Conservation (phyloP, 2,113 vertebrate genomes). For the Hepsetus odoe region DNA sequence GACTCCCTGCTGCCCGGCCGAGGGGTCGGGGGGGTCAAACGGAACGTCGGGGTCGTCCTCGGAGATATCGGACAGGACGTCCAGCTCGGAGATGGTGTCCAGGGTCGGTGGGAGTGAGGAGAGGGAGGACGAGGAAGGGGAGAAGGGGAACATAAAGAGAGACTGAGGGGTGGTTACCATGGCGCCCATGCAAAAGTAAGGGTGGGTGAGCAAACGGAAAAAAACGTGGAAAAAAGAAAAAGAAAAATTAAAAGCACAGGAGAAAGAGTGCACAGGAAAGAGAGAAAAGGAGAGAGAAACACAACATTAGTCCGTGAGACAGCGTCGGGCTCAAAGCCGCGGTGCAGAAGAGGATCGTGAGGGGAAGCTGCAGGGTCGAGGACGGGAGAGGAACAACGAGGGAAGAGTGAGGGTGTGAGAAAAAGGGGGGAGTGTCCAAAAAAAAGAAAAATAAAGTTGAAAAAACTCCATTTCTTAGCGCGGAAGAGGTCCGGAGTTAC, state of each 20-base stretch:
- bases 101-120: slow-evolving; percentile 77
- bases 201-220: neutral
- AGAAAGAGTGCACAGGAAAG: slow-evolving; percentile 56
- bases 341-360: slow-evolving; percentile 35
- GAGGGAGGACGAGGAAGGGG: slow-evolving; percentile 75
- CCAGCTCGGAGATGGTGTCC: slow-evolving; percentile 83
- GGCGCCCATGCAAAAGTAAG: too few species aligned
- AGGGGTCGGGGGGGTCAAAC: neutral
- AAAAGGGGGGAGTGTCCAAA: neutral
- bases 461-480: too few species aligned
- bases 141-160: slow-evolving; percentile 77
- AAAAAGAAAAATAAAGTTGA: too few species aligned
- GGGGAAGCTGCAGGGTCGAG: slow-evolving; percentile 31
- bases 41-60: slow-evolving; percentile 74
- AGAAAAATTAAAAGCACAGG: neutral
- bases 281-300: slow-evolving; percentile 68
- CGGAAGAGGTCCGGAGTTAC: too few species aligned
- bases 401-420: neutral
- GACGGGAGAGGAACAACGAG: neutral
- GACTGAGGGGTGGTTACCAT: too few species aligned
- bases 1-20: neutral
- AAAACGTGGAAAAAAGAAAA: too few species aligned
- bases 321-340: slow-evolving; percentile 45
- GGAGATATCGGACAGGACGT: slow-evolving; percentile 88
- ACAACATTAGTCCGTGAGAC: slow-evolving; percentile 75